A percentile compares a stretch with the other conserved stretches of the same genome.
Conservation (phyloP, 1,140 invertebrate species). For the Drosophila bipectinata region DNA sequence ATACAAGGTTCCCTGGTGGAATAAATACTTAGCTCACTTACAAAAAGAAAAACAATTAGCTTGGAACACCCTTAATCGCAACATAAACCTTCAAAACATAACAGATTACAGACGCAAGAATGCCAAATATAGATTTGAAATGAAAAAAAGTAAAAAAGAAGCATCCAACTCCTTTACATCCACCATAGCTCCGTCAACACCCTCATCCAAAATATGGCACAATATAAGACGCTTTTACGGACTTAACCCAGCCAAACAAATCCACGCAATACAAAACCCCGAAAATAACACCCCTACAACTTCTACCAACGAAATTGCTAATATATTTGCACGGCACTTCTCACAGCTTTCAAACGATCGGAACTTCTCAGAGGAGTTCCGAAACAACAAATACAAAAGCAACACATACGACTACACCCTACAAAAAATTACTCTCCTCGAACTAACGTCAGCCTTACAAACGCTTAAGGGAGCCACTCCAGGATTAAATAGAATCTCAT, state of each 20-base stretch:
- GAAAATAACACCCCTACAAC: neutral
- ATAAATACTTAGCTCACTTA: too few species aligned
- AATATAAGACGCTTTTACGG: neutral
- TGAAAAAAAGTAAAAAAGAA: neutral
- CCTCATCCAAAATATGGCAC: neutral
- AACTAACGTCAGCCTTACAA: too few species aligned
- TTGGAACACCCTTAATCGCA: neutral
- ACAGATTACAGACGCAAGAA: neutral
- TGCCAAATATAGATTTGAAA: neutral
- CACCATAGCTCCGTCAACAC: neutral
- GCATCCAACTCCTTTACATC: neutral
- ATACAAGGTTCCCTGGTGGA: too few species aligned
- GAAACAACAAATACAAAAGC: neutral
- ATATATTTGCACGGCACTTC: neutral
- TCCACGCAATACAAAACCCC: neutral
- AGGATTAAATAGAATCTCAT: too few species aligned
- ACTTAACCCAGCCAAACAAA: neutral
- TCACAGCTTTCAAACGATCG: neutral
- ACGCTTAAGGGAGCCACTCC: too few species aligned
- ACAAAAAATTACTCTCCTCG: too few species aligned
- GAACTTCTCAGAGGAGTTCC: neutral
- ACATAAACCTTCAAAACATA: neutral
- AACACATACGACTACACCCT: neutral
- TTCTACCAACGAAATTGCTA: neutral
- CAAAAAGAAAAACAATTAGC: neutral